Percentiles rank a stretch among this genome's conserved stretches.
phyloP scores from a whole-genome alignment of 2,797 vertebrate genomes.

The Brotula barbata region DNA sequence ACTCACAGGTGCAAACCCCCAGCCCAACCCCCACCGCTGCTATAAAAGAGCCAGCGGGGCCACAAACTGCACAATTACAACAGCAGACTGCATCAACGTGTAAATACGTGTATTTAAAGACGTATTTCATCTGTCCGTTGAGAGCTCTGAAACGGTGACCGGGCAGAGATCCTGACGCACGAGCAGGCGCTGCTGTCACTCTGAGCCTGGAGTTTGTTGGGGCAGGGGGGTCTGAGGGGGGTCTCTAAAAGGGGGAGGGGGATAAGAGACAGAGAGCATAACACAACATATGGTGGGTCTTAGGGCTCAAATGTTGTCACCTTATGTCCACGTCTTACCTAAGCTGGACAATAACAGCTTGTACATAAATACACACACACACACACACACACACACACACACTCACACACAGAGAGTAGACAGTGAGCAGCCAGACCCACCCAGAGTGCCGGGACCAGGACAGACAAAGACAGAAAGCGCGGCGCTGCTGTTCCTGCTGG shows the following conservation, averaged over 20 bases:
- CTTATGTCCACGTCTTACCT: slow-evolving; percentile 16
- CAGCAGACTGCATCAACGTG: neutral
- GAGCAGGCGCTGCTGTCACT: slow-evolving; percentile 75
- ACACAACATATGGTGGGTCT: slow-evolving; percentile 53
- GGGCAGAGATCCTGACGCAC: slow-evolving; percentile 50
- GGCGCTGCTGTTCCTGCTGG: slow-evolving; percentile 14
- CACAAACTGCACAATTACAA: slow-evolving; percentile 8
- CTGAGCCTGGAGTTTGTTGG: slow-evolving; percentile 29
- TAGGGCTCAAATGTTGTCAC: slow-evolving; percentile 23
- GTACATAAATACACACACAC: slow-evolving; percentile 6
- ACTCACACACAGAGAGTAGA: slow-evolving; percentile 11
- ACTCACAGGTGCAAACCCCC: slow-evolving; percentile 25
- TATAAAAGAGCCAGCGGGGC: slow-evolving; percentile 34
- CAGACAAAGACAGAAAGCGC: neutral
- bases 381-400: slow-evolving; percentile 7
- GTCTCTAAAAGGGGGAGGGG: slow-evolving; percentile 31
- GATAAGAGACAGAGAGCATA: neutral
- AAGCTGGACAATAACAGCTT: slow-evolving; percentile 28
- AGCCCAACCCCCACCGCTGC: neutral
- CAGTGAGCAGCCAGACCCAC: slow-evolving; percentile 24
- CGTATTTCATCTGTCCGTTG: slow-evolving; percentile 12
- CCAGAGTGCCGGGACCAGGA: neutral
- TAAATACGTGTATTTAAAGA: slow-evolving; percentile 2
- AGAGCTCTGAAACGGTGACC: slow-evolving; percentile 57
- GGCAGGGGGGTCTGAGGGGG: slow-evolving; percentile 35